Conservation (phyloP, 2,888 invertebrate species). For the Cerastoderma edule region DNA sequence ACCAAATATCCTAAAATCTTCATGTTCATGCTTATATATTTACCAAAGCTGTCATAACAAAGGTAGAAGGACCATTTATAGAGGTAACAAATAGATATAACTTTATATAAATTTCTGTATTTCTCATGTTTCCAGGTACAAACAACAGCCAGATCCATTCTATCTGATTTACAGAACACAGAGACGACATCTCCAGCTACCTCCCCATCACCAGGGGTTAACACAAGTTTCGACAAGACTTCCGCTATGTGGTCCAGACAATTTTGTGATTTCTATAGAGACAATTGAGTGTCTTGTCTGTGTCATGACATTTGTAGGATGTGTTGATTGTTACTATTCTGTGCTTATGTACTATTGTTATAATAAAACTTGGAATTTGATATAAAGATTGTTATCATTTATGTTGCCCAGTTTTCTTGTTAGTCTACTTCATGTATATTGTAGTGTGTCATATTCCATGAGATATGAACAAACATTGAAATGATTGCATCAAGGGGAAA, state of each 20-base stretch:
- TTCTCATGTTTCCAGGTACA: constrained; percentile 10
- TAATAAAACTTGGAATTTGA: constrained; percentile 13
- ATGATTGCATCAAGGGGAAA: too few relatives aligned
- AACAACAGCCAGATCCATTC: constrained; percentile 3
- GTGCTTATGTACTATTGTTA: background rate
- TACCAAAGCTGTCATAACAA: too few relatives aligned
- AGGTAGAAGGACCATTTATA: too few relatives aligned
- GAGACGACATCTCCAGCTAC: background rate
- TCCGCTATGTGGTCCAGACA: constrained; percentile 8
- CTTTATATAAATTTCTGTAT: too few relatives aligned
- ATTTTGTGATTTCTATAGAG: constrained; percentile 22
- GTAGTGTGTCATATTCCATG: too few relatives aligned
- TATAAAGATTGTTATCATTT: background rate
- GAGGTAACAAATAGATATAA: too few relatives aligned
- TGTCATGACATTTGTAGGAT: constrained; percentile 13
- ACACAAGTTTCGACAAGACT: constrained; percentile 11
- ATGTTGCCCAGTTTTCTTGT: too few relatives aligned
- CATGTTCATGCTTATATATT: too few relatives aligned
- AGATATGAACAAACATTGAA: too few relatives aligned
- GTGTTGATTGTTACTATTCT: background rate
- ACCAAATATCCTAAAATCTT: too few relatives aligned
- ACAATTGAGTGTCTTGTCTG: constrained; percentile 4
- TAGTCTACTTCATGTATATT: too few relatives aligned
- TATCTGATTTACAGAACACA: background rate
- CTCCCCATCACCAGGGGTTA: background rate